Evolutionary conservation across 2,113 vertebrate species (phyloP), one percentile per base, ranked within the genome.

Genomic region (Heterocephalus glaber): DNA sequence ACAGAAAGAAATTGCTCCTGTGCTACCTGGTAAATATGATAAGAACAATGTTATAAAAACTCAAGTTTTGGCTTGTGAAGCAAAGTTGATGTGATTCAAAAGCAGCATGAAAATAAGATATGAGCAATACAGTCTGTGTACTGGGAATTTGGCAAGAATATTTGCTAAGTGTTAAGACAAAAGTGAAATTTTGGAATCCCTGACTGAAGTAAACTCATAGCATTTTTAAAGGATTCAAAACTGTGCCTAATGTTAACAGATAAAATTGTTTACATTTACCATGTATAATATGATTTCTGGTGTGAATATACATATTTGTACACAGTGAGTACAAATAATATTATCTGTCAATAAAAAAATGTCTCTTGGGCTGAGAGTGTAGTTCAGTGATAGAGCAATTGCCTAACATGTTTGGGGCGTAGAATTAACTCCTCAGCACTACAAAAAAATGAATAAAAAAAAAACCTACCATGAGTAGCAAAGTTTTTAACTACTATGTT

Each of bases 41-140:
- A 92, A 79, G 95, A 84, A 80, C 44, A 94, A 58, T 22, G 0
- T 12, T 95, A 79, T 70, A 20, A 13, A 84, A 95, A 96, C 4
- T 77, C 1, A 63, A 83, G 74, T 90, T 44, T 77, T 72, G 30
- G 30, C 61, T 95, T 86, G 49, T 38, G 90, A 91, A 84, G 20
- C 12, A 84, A 95, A 87, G 38, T 68, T 38, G 52, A 28, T 63
- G 20, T 33, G 88, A 91, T 58, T 58, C 56, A 58, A 58, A 58
- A 20, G 17, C 17, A 33, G 38, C 72, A 26, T 81, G 28, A 52
- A 24, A 47, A 52, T 52, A n/a, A 47, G 35, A 76, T n/a, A 56
- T 52, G 66, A 79, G 28, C 8, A 65, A 17, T 13, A 33, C 41
- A 86, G 66, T 89, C 20, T 54, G 5, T 19, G 26, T 79, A 3